Evolutionary conservation across 2,113 vertebrate genomes (phyloP).

Genomic region (Megalops atlanticus): DNA sequence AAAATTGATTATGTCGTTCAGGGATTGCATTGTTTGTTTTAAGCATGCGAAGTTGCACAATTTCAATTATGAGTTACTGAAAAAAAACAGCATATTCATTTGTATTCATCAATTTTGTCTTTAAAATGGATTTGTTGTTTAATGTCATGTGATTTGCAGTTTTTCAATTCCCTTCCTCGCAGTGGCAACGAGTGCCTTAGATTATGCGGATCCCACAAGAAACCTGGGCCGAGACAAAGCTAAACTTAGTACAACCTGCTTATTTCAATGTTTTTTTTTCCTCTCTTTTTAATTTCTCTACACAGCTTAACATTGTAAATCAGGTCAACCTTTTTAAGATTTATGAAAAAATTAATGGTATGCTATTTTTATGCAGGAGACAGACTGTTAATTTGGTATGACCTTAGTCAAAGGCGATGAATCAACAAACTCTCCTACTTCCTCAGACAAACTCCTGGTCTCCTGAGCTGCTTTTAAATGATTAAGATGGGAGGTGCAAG

Average conservation of each 20-base stretch:
- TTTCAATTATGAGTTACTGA: conserved; percentile 34
- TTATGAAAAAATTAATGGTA: conserved; percentile 79
- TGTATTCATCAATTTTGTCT: background rate
- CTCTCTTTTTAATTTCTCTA: conserved; percentile 66
- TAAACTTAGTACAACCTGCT: conserved; percentile 60
- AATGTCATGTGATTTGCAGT: background rate
- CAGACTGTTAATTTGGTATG: conserved; percentile 80
- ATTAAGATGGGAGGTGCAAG: conserved; percentile 47
- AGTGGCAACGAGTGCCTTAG: conserved; percentile 26
- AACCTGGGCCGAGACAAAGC: conserved; percentile 54
- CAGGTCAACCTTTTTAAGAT: conserved; percentile 80
- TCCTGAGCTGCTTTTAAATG: conserved; percentile 56
- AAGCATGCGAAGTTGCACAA: conserved; percentile 51
- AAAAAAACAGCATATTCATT: background rate
- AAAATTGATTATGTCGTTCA: conserved; percentile 67
- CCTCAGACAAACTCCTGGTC: conserved; percentile 63
- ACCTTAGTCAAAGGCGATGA: conserved; percentile 81
- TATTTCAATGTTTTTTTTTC: conserved; percentile 50
- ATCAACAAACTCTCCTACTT: conserved; percentile 75
- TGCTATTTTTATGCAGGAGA: conserved; percentile 80
- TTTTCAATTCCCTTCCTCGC: conserved; percentile 42
- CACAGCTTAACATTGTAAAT: conserved; percentile 77
- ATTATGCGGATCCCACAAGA: conserved; percentile 37
- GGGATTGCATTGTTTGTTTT: conserved; percentile 44
- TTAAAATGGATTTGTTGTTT: conserved; percentile 36